Base-by-base conservation (phyloP, 2,113 vertebrate species). In the Dascyllus trimaculatus region DNA sequence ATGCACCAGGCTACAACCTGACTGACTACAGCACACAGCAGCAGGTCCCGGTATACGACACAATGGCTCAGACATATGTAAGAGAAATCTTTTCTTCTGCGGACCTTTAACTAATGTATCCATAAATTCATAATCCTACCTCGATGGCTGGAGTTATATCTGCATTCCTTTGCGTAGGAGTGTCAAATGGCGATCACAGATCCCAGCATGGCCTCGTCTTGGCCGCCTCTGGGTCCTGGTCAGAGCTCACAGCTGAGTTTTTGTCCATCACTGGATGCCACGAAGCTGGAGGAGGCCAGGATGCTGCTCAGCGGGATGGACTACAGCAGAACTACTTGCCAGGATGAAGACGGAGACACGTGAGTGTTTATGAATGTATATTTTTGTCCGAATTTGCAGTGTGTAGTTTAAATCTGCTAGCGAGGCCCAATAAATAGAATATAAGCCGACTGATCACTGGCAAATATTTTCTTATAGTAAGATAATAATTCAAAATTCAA, bases 331-430 rank as follows among this genome's bases (percentile, higher is more conserved):
- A 91, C 95, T 29, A 93, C 93, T 6, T 93, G 93, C 35, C 96
- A 96, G 75, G 97, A 98, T 40, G 96, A 97, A 54, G 97, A 97
- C 1, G 96, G 96, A 71, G 97, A 98, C 93, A 97, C 95, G 89
- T 93, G 73, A 90, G 91, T 87, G 19, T 14, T 40, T 19, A 46
- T 17, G 5, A 49, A 18, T 64, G 62, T 48, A 15, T 15, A n/a
- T 14, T 45, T 22, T 5, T n/a, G 32, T 35, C 32, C 9, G 45
- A 62, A 9, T 35, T 10, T 35, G 32, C 32, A 35, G 13, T 17
- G 17, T 26, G 11, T 45, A 13, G 10, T 24, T 52, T 43, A 3
- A 52, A 48, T 32, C 11, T 69, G 13, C 7, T 19, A 48, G 1
- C 4, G 13, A 40, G 38, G 38, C 38, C 38, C 11, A 9, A 40